These are phyloP conservation scores for Periparus ater DNA, from an alignment of 2,797 vertebrate species.

Conservation along the genomic window DNA sequence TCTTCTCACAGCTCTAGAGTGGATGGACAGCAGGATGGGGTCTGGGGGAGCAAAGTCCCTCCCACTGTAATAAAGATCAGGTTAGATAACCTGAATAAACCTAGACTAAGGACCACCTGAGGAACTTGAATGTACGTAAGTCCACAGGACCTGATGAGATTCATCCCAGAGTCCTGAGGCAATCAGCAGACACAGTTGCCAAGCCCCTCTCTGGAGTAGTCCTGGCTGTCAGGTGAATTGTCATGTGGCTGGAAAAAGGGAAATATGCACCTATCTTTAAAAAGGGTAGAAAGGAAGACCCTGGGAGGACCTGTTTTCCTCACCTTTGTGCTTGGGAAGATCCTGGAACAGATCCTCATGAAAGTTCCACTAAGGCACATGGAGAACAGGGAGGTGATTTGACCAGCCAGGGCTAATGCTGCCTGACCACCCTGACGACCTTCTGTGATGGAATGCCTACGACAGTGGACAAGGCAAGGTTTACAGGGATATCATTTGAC, in stretches of 20 bases:
- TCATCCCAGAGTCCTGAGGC: neutral
- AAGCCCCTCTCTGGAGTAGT: neutral
- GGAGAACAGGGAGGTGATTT: neutral
- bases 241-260: neutral
- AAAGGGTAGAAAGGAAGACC: neutral
- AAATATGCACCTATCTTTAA: neutral
- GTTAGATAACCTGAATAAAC: neutral
- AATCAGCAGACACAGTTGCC: neutral
- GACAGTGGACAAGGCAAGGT: neutral
- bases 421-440: neutral
- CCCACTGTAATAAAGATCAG: neutral
- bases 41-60: neutral
- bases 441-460: neutral
- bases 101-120: neutral
- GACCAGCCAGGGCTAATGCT: neutral
- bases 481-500: too few species aligned
- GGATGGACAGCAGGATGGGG: neutral
- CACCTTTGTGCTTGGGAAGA: neutral
- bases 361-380: neutral
- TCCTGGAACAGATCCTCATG: neutral
- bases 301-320: neutral
- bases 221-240: neutral
- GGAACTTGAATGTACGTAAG: neutral
- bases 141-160: neutral
- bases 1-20: neutral